phyloP scores from a whole-genome alignment of 2,797 vertebrate genomes.

The Argentina silus region DNA sequence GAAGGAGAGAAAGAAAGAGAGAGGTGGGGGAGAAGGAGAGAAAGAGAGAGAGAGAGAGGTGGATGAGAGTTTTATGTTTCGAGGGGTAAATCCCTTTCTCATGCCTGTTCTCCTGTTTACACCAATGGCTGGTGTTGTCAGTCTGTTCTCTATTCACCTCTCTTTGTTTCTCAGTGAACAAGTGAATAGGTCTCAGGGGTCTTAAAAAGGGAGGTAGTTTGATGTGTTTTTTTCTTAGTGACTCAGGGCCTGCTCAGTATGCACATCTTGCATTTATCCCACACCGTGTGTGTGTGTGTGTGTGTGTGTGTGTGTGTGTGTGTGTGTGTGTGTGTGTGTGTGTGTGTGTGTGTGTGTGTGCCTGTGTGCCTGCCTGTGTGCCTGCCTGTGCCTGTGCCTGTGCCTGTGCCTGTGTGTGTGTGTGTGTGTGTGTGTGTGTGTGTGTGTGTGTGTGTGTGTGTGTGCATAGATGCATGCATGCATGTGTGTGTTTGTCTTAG shows the following conservation, averaged over 20 bases:
- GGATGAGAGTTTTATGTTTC: conserved; percentile 49
- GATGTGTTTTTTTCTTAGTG: neutral
- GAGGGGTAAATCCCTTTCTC: conserved; percentile 24
- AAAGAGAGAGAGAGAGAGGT: neutral
- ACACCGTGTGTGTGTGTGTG: conserved; percentile 5
- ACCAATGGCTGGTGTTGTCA: conserved; percentile 3
- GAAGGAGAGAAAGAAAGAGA: conserved; percentile 24
- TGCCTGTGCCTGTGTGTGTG: neutral
- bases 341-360: no score
- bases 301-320: neutral
- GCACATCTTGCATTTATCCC: neutral
- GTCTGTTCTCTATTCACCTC: neutral
- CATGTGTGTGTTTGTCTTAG: neutral
- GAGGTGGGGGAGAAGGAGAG: conserved; percentile 40
- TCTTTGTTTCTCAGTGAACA: conserved; percentile 15
- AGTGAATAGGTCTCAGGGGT: neutral
- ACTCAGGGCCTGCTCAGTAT: neutral
- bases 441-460: neutral
- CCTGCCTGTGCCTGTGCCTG: neutral
- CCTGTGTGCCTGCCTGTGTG: neutral
- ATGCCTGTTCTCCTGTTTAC: neutral
- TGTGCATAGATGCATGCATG: neutral
- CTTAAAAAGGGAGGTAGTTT: conserved; percentile 4
- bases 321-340: neutral
- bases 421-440: neutral